These are phyloP conservation scores for Cossypha heuglini DNA, from an alignment of 2,797 vertebrate species.

Conservation along the genomic window DNA sequence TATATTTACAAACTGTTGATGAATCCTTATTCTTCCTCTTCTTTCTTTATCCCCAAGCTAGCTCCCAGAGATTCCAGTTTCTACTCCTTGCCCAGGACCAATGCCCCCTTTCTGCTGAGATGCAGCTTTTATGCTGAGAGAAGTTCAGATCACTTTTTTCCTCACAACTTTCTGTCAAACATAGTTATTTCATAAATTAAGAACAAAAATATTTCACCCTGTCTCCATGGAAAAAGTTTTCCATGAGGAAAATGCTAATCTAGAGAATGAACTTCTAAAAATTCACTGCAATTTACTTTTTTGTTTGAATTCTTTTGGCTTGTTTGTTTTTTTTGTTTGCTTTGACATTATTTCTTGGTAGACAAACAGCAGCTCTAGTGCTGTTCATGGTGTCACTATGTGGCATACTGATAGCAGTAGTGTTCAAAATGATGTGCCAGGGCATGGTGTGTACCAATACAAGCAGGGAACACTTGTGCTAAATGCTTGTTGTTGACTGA, in stretches of 20 bases:
- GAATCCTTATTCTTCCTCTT: not conserved
- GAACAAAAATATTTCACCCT: not conserved
- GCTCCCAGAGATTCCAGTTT: not conserved
- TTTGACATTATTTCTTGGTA: not conserved
- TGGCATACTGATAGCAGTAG: not conserved
- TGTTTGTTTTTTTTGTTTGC: not conserved
- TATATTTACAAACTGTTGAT: not conserved
- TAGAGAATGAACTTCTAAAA: not conserved
- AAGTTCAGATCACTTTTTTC: not conserved
- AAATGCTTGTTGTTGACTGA: not conserved
- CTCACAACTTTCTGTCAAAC: not conserved
- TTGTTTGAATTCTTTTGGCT: not conserved
- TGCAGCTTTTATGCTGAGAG: not conserved
- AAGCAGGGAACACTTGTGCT: not conserved
- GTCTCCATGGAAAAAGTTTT: not conserved
- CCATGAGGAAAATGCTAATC: fast-evolving
- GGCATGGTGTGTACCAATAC: not conserved
- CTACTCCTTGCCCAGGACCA: not conserved
- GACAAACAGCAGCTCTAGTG: not conserved
- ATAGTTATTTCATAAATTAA: not conserved
- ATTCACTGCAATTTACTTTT: not conserved
- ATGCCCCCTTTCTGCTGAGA: fast-evolving
- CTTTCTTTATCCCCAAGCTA: fast-evolving
- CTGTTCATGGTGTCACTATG: fast-evolving
- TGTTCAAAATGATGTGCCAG: not conserved